Percentiles rank a stretch among this genome's conserved stretches.
Evolutionary conservation across 2,888 invertebrate genomes (phyloP).

Genomic region (Hemaris fuciformis): DNA sequence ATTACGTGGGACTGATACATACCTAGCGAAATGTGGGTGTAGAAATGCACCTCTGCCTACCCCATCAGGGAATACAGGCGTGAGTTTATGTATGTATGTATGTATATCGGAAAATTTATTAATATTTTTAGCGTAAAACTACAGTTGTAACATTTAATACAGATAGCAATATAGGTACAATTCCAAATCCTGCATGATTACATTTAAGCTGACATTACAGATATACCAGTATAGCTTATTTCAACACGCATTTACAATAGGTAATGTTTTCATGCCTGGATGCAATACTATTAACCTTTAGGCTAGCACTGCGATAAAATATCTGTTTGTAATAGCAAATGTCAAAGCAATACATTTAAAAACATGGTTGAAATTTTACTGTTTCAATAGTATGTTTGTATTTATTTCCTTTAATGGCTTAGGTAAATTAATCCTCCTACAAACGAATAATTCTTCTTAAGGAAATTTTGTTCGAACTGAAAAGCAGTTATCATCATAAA

Average conservation of each 20-base stretch:
- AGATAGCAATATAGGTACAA: neutral
- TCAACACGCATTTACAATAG: neutral
- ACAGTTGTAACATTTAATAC: neutral
- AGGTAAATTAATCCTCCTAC: neutral
- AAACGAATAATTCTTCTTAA: too few species aligned
- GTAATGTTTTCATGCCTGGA: neutral
- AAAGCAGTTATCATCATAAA: neutral
- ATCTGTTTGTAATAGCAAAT: neutral
- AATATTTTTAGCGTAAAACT: neutral
- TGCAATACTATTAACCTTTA: constrained; percentile 4
- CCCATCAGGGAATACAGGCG: too few species aligned
- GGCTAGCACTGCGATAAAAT: neutral
- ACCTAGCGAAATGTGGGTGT: too few species aligned
- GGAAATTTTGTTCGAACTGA: neutral
- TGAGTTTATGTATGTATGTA: too few species aligned
- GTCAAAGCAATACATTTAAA: neutral
- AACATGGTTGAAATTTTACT: neutral
- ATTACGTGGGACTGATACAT: too few species aligned
- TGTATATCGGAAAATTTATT: too few species aligned
- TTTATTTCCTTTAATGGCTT: neutral
- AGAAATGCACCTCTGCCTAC: too few species aligned
- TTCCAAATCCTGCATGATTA: neutral
- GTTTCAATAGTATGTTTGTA: neutral
- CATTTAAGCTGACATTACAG: neutral
- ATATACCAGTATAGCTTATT: neutral